These are phyloP conservation scores for Bombyx mandarina DNA, from an alignment of 1,140 invertebrate species.

Conservation along the genomic window DNA sequence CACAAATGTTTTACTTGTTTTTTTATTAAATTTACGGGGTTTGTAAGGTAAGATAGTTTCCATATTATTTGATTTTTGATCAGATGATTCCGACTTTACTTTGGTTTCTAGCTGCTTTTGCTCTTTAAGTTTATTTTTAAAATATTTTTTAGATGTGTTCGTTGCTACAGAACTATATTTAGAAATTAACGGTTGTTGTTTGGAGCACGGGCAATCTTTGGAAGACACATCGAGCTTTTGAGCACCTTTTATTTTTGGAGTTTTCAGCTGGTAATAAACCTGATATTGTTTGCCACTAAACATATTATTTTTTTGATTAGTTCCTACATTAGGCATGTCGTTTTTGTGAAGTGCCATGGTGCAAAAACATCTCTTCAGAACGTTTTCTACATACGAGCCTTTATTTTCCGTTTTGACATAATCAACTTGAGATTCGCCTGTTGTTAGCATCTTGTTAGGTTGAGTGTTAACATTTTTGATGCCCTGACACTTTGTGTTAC, in stretches of 20 bases:
- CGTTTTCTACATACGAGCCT: constrained; percentile 13
- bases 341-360: constrained; percentile 22
- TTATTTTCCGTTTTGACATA: constrained; percentile 10
- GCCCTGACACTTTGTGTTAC: neutral
- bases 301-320: neutral
- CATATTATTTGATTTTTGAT: constrained; percentile 10
- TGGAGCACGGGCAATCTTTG: constrained; percentile 4
- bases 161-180: neutral
- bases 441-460: neutral
- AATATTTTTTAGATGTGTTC: neutral
- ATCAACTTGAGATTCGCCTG: constrained; percentile 11
- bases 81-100: no score
- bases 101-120: no score
- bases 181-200: neutral
- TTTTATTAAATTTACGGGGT: constrained; percentile 28
- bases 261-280: constrained; percentile 5
- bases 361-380: constrained; percentile 30
- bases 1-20: constrained; percentile 19
- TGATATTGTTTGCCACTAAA: constrained; percentile 5
- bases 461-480: neutral
- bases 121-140: no score
- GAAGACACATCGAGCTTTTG: neutral
- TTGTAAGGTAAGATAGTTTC: constrained; percentile 27
- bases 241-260: neutral
- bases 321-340: neutral